A percentile compares a stretch with the other conserved stretches of the same genome.
phyloP scores from a whole-genome alignment of 2,888 invertebrate species.

The Timema podura region DNA sequence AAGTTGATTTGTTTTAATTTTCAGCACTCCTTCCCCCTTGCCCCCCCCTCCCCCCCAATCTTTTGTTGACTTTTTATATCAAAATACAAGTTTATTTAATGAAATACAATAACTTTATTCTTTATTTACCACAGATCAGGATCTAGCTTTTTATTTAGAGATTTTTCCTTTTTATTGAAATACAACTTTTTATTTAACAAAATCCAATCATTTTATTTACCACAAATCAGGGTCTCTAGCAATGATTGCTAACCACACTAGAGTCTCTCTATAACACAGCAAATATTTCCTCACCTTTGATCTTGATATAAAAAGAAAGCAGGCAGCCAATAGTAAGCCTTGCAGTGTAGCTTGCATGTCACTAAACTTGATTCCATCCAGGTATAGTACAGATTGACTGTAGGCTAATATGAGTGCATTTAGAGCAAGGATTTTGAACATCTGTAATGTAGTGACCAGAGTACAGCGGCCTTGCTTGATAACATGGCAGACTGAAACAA shows the following conservation, averaged over 20 bases:
- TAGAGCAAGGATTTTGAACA: slow-evolving; percentile 99
- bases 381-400: slow-evolving; percentile 95
- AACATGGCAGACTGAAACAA: slow-evolving; percentile 94
- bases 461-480: slow-evolving; percentile 99
- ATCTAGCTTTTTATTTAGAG: no score
- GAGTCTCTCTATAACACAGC: no score
- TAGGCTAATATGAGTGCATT: slow-evolving; percentile 98
- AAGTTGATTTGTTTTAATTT: no score
- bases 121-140: no score
- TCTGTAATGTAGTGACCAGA: slow-evolving; percentile 96
- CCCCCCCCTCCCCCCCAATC: no score
- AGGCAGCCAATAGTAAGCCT: slow-evolving; percentile 90
- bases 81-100: neutral
- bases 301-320: slow-evolving; percentile 96
- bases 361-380: slow-evolving; percentile 96
- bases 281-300: slow-evolving; percentile 85
- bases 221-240: no score
- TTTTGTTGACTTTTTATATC: neutral
- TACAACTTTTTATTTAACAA: no score
- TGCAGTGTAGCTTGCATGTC: slow-evolving; percentile 98
- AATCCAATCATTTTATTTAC: no score
- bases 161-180: no score
- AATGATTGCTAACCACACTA: no score
- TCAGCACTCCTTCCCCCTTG: no score
- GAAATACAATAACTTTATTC: no score